A percentile compares a stretch with the other conserved stretches of the same genome.
Evolutionary conservation across 1,140 invertebrate genomes (phyloP).

Genomic region (Drosophila kohkoa): DNA sequence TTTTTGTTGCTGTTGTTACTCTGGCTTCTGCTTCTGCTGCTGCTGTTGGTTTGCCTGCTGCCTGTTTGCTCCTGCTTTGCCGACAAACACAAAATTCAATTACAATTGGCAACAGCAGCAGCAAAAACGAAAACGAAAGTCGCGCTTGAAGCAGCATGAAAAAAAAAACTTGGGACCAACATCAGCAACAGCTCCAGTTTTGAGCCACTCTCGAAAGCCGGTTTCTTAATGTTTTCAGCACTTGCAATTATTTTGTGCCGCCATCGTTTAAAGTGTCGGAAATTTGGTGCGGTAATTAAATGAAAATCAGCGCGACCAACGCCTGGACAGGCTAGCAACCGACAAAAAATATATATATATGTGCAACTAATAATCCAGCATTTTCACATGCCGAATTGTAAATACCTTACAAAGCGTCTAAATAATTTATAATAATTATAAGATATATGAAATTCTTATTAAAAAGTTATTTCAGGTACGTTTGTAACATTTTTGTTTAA

Average conservation of each 20-base stretch:
- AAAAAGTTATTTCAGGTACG: too few species aligned
- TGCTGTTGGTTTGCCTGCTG: conserved; percentile 21
- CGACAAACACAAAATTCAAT: conserved; percentile 83
- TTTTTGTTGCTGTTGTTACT: conserved; percentile 61
- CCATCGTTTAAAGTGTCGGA: conserved; percentile 81
- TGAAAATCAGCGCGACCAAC: conserved; percentile 74
- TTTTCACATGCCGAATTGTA: conserved; percentile 17
- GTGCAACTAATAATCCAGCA: conserved; percentile 18
- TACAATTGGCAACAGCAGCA: conserved; percentile 76
- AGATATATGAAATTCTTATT: not conserved
- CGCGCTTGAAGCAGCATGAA: conserved; percentile 53
- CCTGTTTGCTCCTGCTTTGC: conserved; percentile 73
- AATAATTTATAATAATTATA: not conserved
- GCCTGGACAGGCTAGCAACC: conserved; percentile 45
- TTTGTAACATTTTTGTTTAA: too few species aligned
- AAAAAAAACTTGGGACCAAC: conserved; percentile 47
- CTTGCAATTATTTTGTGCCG: conserved; percentile 80
- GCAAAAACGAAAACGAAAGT: conserved; percentile 74
- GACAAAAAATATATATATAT: conserved; percentile 18
- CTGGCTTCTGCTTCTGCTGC: conserved; percentile 41
- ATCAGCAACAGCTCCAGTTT: conserved; percentile 38
- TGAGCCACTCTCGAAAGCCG: conserved; percentile 46
- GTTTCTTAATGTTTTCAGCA: conserved; percentile 83
- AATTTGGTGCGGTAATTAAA: conserved; percentile 83
- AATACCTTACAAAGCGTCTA: conserved; percentile 13